Conservation (phyloP, 2,888 invertebrate species). For the Pogonocherus hispidulus region DNA sequence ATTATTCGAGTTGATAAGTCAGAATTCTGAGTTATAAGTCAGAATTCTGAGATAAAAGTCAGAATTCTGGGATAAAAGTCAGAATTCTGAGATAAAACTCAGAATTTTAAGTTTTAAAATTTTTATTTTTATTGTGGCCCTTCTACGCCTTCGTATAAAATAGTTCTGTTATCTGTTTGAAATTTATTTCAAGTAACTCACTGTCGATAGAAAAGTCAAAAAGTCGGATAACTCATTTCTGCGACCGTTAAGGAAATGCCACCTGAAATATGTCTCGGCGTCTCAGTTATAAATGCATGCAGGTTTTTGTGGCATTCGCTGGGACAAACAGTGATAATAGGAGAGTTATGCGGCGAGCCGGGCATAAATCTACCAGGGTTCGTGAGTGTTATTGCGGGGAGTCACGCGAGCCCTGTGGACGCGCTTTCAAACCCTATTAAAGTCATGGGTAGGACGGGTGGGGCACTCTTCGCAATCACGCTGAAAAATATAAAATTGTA, state of each 20-base stretch:
- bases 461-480: slow-evolving; percentile 28
- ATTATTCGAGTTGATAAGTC: no score
- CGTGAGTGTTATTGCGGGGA: slow-evolving; percentile 63
- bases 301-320: slow-evolving; percentile 63
- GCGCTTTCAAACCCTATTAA: slow-evolving; percentile 35
- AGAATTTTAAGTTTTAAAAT: no score
- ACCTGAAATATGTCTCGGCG: slow-evolving; percentile 29
- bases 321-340: slow-evolving; percentile 67
- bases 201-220: slow-evolving; percentile 9
- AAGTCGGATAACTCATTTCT: slow-evolving; percentile 33
- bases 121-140: no score
- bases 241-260: slow-evolving; percentile 34
- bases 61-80: no score
- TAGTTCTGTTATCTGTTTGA: not conserved
- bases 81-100: no score
- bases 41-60: no score
- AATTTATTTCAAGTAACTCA: slow-evolving; percentile 17
- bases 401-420: slow-evolving; percentile 59
- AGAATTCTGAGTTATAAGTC: no score
- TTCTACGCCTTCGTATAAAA: no score
- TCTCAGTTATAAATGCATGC: slow-evolving; percentile 54
- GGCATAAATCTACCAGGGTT: slow-evolving; percentile 65
- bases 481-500: not conserved
- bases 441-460: slow-evolving; percentile 23
- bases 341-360: slow-evolving; percentile 63